Evolutionary conservation across 1,140 invertebrate species (phyloP), one percentile per base, ranked within the genome.

Genomic region (Onthophagus taurus): DNA sequence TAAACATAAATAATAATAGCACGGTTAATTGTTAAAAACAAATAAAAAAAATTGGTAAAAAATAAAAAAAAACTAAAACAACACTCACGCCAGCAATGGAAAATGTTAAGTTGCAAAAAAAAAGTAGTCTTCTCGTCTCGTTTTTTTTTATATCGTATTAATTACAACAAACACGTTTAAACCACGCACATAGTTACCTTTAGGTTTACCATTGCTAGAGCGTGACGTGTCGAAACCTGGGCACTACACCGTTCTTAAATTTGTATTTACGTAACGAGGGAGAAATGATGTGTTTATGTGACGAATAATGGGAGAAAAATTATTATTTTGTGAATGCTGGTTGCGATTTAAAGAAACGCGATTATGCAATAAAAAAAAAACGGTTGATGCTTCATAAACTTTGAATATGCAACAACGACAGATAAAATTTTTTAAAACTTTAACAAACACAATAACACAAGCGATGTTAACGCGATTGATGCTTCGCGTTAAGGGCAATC

Each of bases 101-200:
- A 72, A 62, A 41, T 62, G 59, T 43, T 57, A 50, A 45, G 58
- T 52, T 39, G 55, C 61, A 49, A 41, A 53, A 34, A 44, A 45
- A 43, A 34, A 47, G 11, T n/a, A 45, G 31, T n/a, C n/a, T n/a
- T n/a, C n/a, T n/a, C n/a, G n/a, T n/a, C n/a, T n/a, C n/a, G n/a
- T n/a, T n/a, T n/a, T 42, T 35, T 43, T 46, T 16, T 31, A 34
- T 21, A 19, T 39, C 35, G 13, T 13, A 47, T 47, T 47, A 47
- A 41, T 42, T 34, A 49, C 42, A 50, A 37, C 45, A 52, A 50
- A 50, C 46, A 20, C 44, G 23, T 16, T 21, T 41, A 23, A 42
- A 20, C 29, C 35, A 49, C 47, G 23, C 42, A 18, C 26, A 47
- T 46, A 49, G 42, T 47, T 41, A 49, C 45, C 54, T 51, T 46